These are phyloP conservation scores for Octodonta nipae DNA, from an alignment of 2,888 invertebrate species.

Conservation along the genomic window DNA sequence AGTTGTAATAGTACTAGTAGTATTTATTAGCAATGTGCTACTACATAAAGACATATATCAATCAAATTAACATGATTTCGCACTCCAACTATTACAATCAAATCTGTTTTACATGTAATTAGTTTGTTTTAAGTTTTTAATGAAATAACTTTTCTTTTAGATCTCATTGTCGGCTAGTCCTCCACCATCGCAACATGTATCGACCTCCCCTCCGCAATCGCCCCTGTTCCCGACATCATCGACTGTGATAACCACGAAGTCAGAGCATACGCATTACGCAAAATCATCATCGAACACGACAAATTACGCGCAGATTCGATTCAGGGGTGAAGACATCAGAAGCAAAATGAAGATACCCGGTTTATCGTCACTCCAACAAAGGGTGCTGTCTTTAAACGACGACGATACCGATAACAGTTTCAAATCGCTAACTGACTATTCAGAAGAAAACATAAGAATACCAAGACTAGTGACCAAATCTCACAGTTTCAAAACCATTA, in stretches of 20 bases:
- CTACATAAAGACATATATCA: no score
- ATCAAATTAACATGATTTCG: no score
- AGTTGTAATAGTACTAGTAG: no score
- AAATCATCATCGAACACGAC: background rate
- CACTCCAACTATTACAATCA: no score
- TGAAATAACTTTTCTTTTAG: conserved; percentile 7
- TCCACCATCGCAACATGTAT: conserved; percentile 5
- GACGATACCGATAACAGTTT: conserved; percentile 25
- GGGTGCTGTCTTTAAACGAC: conserved; percentile 36
- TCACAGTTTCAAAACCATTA: conserved; percentile 52
- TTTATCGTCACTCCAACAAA: conserved; percentile 42
- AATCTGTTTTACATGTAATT: no score
- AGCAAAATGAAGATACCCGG: conserved; percentile 38
- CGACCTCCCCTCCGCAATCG: conserved; percentile 13
- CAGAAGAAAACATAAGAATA: conserved; percentile 28
- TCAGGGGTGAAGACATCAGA: conserved; percentile 21
- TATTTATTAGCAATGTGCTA: no score
- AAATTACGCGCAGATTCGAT: conserved; percentile 9
- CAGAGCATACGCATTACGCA: conserved; percentile 10
- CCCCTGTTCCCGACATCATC: conserved; percentile 11
- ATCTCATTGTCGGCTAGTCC: conserved; percentile 13
- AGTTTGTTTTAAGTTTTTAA: background rate
- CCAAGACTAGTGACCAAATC: conserved; percentile 54
- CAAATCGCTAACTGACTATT: conserved; percentile 29
- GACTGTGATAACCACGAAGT: conserved; percentile 17